Evolutionary conservation across 2,797 vertebrate species (phyloP).

Genomic region (Pampus argenteus): DNA sequence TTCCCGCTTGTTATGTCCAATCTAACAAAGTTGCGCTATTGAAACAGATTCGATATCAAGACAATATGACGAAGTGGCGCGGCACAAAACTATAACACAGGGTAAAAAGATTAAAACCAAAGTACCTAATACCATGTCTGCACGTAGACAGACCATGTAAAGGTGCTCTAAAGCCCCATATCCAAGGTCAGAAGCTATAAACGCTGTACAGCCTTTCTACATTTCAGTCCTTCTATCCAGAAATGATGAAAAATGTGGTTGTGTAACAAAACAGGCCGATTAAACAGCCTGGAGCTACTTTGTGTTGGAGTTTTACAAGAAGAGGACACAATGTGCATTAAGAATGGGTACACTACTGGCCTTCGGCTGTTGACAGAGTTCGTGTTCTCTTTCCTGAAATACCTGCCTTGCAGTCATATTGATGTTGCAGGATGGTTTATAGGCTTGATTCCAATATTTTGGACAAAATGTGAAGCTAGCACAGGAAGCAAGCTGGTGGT

Average conservation of each 20-base stretch:
- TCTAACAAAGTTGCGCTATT: not conserved
- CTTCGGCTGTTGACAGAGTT: not conserved
- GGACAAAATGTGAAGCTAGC: constrained; percentile 34
- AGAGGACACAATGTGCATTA: not conserved
- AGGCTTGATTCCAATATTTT: not conserved
- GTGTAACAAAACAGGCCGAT: not conserved
- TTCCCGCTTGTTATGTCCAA: accelerated
- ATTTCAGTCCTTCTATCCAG: not conserved
- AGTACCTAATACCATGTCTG: not conserved
- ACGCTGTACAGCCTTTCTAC: not conserved
- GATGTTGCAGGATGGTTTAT: not conserved
- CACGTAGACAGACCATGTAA: too few relatives aligned
- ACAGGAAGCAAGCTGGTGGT: constrained; percentile 14
- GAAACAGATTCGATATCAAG: not conserved
- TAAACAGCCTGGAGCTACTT: not conserved
- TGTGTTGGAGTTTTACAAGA: not conserved
- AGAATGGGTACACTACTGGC: not conserved
- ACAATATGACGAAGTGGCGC: not conserved
- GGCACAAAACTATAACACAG: not conserved
- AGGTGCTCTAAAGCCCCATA: not conserved
- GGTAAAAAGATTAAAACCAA: not conserved
- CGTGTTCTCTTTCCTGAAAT: not conserved
- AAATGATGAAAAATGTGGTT: not conserved
- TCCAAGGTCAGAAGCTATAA: not conserved
- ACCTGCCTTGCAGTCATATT: not conserved